Conservation (phyloP, 2,797 vertebrate species). For the Cygnus olor region DNA sequence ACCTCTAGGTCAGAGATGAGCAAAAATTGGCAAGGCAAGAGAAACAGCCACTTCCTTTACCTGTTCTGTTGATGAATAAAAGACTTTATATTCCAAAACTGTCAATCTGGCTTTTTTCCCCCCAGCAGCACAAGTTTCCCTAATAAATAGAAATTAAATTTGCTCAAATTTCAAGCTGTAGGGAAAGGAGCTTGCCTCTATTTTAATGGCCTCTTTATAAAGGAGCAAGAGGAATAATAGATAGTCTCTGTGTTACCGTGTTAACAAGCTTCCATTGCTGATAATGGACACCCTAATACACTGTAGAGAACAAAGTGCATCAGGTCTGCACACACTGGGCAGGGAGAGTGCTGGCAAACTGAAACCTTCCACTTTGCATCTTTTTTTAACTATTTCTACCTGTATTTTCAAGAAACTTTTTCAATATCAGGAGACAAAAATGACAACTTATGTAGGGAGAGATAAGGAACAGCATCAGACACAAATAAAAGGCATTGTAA, state of each 20-base stretch:
- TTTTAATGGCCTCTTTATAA: constrained; percentile 72
- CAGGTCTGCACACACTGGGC: constrained; percentile 19
- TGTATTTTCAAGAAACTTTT: constrained; percentile 15
- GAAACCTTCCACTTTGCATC: constrained; percentile 52
- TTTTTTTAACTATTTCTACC: constrained; percentile 41
- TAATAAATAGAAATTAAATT: constrained; percentile 75
- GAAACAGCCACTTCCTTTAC: constrained; percentile 49
- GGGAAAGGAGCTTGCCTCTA: constrained; percentile 53
- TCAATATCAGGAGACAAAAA: constrained; percentile 26
- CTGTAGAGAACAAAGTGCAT: constrained; percentile 68
- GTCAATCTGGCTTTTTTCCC: constrained; percentile 35
- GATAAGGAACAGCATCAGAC: background rate
- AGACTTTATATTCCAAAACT: constrained; percentile 47
- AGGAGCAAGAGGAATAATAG: constrained; percentile 64
- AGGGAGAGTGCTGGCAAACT: constrained; percentile 25
- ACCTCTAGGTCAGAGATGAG: constrained; percentile 37
- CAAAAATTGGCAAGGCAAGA: constrained; percentile 49
- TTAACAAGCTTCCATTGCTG: constrained; percentile 73
- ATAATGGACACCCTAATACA: constrained; percentile 67
- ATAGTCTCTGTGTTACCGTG: constrained; percentile 18
- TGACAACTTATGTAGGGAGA: background rate
- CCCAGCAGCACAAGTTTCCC: constrained; percentile 43
- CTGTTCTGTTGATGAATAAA: constrained; percentile 33
- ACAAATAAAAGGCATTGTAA: constrained; percentile 6
- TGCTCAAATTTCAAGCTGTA: constrained; percentile 62